Evolutionary conservation across 1,140 invertebrate genomes (phyloP).

Genomic region (Medauroidea extradentata): DNA sequence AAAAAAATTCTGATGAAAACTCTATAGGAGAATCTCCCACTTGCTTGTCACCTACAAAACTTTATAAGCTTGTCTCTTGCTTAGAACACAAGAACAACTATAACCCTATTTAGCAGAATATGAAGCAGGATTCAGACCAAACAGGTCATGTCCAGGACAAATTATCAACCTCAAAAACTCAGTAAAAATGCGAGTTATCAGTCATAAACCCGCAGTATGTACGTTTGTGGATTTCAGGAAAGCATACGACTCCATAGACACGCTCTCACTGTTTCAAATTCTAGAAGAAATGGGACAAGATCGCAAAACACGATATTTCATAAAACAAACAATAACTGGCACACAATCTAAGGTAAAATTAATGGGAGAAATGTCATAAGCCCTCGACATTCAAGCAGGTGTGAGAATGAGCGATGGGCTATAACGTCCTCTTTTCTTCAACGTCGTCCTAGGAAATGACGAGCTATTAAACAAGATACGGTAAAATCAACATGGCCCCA

Average conservation of each 20-base stretch:
- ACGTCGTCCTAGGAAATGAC: neutral
- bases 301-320: neutral
- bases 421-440: neutral
- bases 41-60: neutral
- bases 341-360: slow-evolving; percentile 2
- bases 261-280: neutral
- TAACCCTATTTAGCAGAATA: slow-evolving; percentile 5
- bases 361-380: neutral
- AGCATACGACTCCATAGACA: too few relatives aligned
- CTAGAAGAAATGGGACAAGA: slow-evolving; percentile 1
- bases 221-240: neutral
- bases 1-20: too few relatives aligned
- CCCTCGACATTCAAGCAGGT: neutral
- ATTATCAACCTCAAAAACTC: slow-evolving; percentile 1
- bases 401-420: too few relatives aligned
- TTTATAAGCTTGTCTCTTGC: neutral
- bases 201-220: neutral
- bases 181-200: neutral
- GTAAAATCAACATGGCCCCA: neutral
- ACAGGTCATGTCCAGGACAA: slow-evolving; percentile 3
- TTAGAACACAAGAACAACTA: slow-evolving; percentile 2
- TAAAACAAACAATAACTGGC: neutral
- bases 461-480: neutral
- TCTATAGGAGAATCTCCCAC: neutral
- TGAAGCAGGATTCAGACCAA: slow-evolving; percentile 4